Conservation (phyloP, 2,113 vertebrate genomes). For the Pangasianodon hypophthalmus region DNA sequence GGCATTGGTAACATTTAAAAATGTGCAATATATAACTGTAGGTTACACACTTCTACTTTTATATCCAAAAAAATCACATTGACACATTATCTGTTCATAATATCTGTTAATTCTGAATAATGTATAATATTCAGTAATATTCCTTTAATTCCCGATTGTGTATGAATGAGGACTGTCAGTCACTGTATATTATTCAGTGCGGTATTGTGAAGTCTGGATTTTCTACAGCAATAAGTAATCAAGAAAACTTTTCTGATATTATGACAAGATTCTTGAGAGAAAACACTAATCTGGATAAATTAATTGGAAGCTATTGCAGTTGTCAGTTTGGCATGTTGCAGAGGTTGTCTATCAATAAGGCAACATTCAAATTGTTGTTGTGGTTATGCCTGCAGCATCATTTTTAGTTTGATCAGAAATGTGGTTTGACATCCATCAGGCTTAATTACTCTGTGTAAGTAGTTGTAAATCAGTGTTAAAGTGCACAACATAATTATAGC, state of each 20-base stretch:
- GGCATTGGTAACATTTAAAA: not conserved
- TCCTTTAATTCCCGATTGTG: not conserved
- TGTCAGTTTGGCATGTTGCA: not conserved
- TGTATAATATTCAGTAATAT: not conserved
- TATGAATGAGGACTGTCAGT: not conserved
- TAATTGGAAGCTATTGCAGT: not conserved
- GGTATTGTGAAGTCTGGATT: not conserved
- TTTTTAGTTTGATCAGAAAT: constrained; percentile 21
- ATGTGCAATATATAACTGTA: no score
- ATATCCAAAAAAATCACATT: not conserved
- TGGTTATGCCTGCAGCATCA: not conserved
- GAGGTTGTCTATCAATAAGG: not conserved
- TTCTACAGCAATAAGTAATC: not conserved
- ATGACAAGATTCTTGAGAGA: not conserved
- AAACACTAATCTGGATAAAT: not conserved
- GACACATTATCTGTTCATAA: not conserved
- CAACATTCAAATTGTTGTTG: not conserved
- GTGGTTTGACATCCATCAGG: constrained; percentile 14
- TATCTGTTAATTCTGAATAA: not conserved
- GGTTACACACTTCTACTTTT: not conserved
- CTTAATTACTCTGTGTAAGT: constrained; percentile 36
- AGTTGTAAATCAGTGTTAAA: constrained; percentile 39
- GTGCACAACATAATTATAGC: constrained; percentile 39
- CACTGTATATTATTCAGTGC: not conserved
- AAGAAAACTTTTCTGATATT: not conserved